Base-by-base conservation (phyloP, 2,888 invertebrate species). In the Mystacides longicornis region DNA sequence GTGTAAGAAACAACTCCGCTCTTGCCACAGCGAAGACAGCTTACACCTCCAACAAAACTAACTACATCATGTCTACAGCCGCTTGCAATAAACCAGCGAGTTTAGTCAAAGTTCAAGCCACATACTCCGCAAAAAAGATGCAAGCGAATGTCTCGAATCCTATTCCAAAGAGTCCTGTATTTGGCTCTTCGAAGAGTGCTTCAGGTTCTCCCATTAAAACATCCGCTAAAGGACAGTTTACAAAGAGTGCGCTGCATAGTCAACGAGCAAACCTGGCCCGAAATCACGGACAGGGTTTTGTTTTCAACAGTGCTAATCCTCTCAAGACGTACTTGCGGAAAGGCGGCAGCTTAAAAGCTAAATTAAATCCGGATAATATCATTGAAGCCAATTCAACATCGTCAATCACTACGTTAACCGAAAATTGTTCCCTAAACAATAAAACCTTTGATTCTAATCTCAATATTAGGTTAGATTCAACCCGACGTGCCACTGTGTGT, bases 51-150 rank as follows among this genome's bases (percentile, higher is more conserved):
- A 76, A 75, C 37, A 75, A 75, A 66, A 63, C 51, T 27, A 73
- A 71, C 68, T 77, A 76, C 66, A 75, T 77, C 74, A 60, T 73
- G 65, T 76, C 77, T 0, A 77, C 77, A 0, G 74, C 73, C 65
- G 76, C 73, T 64, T 63, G 74, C 0, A 67, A 75, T 2, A 70
- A 68, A 65, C 73, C 72, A 60, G 71, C 72, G 1, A 75, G 75
- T 60, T 27, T 51, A 21, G 54, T 61, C 16, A 61, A 59, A 45
- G 61, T 75, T 2, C 76, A 76, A 61, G 71, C 73, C 23, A 55
- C 57, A 3, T 60, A 53, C 33, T 50, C 72, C 69, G 46, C 69
- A 70, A 22, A 64, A 73, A 27, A 65, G 69, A 31, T 66, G 71
- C 48, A 71, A 70, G 1, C 75, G 14, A 57, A 51, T 14, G n/a